A percentile compares a stretch with the other conserved stretches of the same genome.
These are phyloP conservation scores for Austrofundulus limnaeus DNA, from an alignment of 2,113 vertebrate genomes.

Conservation along the genomic window DNA sequence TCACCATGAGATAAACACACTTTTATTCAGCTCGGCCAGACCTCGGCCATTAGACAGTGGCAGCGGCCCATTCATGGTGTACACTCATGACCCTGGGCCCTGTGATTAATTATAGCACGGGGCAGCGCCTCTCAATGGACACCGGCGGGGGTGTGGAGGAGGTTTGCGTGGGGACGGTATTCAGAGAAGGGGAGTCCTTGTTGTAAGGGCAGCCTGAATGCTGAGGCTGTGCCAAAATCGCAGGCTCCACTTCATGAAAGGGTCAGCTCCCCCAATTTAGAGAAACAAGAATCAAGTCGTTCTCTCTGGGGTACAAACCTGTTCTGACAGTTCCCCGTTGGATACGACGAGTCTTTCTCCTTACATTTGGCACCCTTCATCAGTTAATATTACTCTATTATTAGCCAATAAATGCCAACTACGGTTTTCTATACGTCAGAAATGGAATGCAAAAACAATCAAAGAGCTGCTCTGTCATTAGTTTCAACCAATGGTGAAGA, in stretches of 20 bases:
- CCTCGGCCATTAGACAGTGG: slow-evolving; percentile 68
- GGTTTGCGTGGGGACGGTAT: not conserved
- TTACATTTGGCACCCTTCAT: not conserved
- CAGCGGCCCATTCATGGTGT: slow-evolving; percentile 60
- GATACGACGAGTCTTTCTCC: not conserved
- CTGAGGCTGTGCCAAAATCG: slow-evolving; percentile 35
- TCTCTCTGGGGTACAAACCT: not conserved
- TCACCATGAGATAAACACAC: slow-evolving; percentile 81
- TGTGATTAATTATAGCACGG: slow-evolving; percentile 76
- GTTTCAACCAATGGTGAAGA: too few species aligned
- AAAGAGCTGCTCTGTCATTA: too few species aligned
- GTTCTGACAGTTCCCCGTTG: not conserved
- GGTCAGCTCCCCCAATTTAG: slow-evolving; percentile 6
- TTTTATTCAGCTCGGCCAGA: slow-evolving; percentile 72
- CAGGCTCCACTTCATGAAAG: slow-evolving; percentile 11
- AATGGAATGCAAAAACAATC: not conserved
- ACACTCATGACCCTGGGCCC: slow-evolving; percentile 53
- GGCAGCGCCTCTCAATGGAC: slow-evolving; percentile 69
- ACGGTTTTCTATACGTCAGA: not conserved
- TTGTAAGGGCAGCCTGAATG: slow-evolving; percentile 29
- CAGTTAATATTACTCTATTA: not conserved
- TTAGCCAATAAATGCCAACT: not conserved
- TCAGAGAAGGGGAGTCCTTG: slow-evolving; percentile 22
- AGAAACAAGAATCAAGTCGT: slow-evolving; percentile 3
- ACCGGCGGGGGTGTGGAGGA: slow-evolving; percentile 8